These are phyloP conservation scores for Charaxes varanes DNA, from an alignment of 1,140 invertebrate genomes.

Conservation along the genomic window DNA sequence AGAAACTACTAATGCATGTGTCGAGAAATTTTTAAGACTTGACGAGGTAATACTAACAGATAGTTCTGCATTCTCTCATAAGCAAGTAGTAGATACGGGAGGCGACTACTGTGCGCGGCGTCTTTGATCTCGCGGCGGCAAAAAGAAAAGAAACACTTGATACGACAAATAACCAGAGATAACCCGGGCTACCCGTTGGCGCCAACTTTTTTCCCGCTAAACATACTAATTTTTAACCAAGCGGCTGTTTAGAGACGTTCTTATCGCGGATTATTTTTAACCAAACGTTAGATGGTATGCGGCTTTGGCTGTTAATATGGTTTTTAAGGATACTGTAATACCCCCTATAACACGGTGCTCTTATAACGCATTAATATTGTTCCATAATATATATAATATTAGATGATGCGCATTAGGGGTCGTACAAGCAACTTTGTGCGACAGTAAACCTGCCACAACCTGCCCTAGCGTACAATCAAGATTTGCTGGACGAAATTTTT, in stretches of 20 bases:
- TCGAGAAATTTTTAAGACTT: slow-evolving; percentile 27
- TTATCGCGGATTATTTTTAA: slow-evolving; percentile 14
- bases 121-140: slow-evolving; percentile 50
- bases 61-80: slow-evolving; percentile 35
- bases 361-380: too few relatives aligned
- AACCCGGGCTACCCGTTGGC: slow-evolving; percentile 39
- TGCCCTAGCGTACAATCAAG: too few relatives aligned
- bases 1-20: slow-evolving; percentile 19
- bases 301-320: too few relatives aligned
- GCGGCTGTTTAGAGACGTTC: slow-evolving; percentile 5
- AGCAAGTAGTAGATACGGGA: slow-evolving; percentile 26
- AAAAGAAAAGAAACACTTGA: slow-evolving; percentile 55
- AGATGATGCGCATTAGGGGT: too few relatives aligned
- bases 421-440: too few relatives aligned
- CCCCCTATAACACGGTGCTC: too few relatives aligned
- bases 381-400: too few relatives aligned
- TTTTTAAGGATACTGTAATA: too few relatives aligned
- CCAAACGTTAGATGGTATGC: slow-evolving; percentile 9
- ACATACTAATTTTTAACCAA: slow-evolving; percentile 38
- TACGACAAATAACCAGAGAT: slow-evolving; percentile 69
- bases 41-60: slow-evolving; percentile 39
- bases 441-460: too few relatives aligned
- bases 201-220: slow-evolving; percentile 47
- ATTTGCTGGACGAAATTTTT: too few relatives aligned
- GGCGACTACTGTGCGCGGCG: slow-evolving; percentile 56